These are phyloP conservation scores for Chlamydotis undulata DNA, from an alignment of 2,113 vertebrate genomes.

Conservation along the genomic window DNA sequence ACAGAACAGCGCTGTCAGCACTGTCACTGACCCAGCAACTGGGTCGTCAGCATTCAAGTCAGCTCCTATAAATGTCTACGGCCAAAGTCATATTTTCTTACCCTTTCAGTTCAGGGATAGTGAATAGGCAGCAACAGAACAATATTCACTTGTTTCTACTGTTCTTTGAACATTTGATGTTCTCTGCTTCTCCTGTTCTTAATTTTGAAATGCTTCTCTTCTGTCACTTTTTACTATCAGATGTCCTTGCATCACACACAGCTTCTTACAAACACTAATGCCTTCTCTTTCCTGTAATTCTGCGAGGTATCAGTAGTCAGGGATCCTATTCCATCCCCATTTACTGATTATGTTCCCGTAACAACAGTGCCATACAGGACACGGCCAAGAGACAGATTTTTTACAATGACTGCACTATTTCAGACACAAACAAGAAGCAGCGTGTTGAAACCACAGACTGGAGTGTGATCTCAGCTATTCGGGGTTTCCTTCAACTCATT, in stretches of 20 bases:
- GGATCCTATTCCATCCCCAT: not conserved
- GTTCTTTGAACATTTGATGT: not conserved
- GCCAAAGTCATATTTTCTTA: not conserved
- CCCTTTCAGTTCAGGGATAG: not conserved
- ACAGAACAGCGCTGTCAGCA: not conserved
- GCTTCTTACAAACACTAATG: not conserved
- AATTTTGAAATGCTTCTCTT: not conserved
- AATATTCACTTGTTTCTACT: not conserved
- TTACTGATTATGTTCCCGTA: not conserved
- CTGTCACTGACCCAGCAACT: not conserved
- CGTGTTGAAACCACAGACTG: not conserved
- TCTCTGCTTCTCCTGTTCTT: not conserved
- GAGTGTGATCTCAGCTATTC: not conserved
- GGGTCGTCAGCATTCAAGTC: not conserved
- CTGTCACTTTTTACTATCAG: not conserved
- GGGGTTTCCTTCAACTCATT: not conserved
- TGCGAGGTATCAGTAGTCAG: not conserved
- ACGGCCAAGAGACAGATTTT: not conserved
- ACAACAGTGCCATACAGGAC: accelerated
- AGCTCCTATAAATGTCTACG: not conserved
- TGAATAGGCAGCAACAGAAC: not conserved
- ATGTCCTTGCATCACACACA: not conserved
- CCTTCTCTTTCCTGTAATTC: not conserved
- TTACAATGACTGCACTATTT: not conserved
- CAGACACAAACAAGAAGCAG: not conserved